Conservation (phyloP, 1,140 invertebrate species). For the Pseudomyrmex dendroicus region DNA sequence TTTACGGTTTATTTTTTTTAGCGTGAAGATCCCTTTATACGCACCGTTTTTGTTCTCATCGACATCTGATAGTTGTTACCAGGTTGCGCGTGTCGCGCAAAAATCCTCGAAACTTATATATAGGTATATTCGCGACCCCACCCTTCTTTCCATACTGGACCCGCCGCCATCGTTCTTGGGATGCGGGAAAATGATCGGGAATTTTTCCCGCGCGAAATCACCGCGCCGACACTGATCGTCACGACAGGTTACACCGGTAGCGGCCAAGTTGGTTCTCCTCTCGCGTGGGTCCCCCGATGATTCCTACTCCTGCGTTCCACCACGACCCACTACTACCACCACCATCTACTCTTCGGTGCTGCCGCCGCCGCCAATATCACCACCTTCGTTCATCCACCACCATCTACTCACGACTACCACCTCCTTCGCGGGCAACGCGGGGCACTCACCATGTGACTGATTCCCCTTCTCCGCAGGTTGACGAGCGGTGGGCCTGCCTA, state of each 20-base stretch:
- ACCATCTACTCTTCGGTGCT: slow-evolving; percentile 11
- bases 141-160: not conserved
- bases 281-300: slow-evolving; percentile 54
- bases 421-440: slow-evolving; percentile 60
- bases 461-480: slow-evolving; percentile 82
- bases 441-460: slow-evolving; percentile 83
- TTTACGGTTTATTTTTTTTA: not conserved
- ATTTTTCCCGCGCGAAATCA: slow-evolving; percentile 32
- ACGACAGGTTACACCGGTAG: slow-evolving; percentile 70
- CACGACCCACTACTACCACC: slow-evolving; percentile 12
- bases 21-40: not conserved
- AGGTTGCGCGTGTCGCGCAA: not conserved
- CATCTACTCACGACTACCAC: slow-evolving; percentile 63
- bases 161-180: slow-evolving; percentile 20
- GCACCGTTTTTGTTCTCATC: not conserved
- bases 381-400: slow-evolving; percentile 63
- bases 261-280: slow-evolving; percentile 49
- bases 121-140: not conserved
- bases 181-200: slow-evolving; percentile 35
- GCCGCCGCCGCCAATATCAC: slow-evolving; percentile 64
- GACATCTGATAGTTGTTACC: not conserved
- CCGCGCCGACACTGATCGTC: slow-evolving; percentile 44
- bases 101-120: not conserved
- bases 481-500: slow-evolving; percentile 84
- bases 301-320: slow-evolving; percentile 71